These are phyloP conservation scores for Diphyllodes magnificus DNA, from an alignment of 2,113 vertebrate genomes.

Conservation along the genomic window DNA sequence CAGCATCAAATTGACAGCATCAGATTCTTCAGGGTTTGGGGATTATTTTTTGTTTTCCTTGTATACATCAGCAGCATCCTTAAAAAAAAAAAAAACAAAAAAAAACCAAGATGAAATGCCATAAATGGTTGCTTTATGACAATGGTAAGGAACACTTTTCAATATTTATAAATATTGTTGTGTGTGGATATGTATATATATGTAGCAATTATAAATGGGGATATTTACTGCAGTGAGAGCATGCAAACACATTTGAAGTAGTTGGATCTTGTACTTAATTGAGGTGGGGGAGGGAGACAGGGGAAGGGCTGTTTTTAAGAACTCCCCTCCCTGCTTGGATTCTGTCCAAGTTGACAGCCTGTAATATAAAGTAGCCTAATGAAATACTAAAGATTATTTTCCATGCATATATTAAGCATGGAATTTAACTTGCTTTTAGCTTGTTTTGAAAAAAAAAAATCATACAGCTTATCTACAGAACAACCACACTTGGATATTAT, in stretches of 20 bases:
- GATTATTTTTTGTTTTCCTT: neutral
- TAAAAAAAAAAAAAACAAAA: neutral
- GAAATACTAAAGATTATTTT: neutral
- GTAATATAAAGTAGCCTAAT: neutral
- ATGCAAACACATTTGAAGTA: neutral
- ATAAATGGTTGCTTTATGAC: neutral
- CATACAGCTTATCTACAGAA: neutral
- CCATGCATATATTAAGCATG: neutral
- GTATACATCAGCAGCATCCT: neutral
- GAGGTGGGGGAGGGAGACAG: neutral
- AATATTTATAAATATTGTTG: neutral
- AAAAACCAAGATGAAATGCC: neutral
- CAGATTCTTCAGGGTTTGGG: neutral
- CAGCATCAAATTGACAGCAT: neutral
- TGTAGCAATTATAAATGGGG: neutral
- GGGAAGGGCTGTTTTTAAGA: neutral
- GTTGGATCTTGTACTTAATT: neutral
- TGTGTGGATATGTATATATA: neutral
- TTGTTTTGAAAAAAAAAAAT: neutral
- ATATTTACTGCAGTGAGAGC: neutral
- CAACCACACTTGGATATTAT: neutral
- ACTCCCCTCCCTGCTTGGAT: neutral
- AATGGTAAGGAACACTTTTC: neutral
- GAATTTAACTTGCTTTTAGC: neutral
- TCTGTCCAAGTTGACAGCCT: neutral